phyloP scores from a whole-genome alignment of 2,797 vertebrate genomes.

The Sandelia bainsii region DNA sequence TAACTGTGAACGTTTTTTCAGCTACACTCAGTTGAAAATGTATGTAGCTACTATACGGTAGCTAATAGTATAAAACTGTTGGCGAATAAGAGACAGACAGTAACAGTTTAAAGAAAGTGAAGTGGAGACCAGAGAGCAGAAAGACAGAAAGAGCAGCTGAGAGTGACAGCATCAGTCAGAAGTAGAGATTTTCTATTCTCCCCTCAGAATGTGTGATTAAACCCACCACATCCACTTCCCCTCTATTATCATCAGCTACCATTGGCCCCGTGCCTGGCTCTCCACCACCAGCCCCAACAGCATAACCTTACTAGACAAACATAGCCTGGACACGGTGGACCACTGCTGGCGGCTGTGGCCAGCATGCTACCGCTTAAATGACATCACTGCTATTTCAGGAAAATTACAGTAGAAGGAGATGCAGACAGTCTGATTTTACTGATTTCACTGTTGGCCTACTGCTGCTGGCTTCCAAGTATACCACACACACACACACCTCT shows the following conservation, averaged over 20 bases:
- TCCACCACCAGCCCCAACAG: constrained; percentile 53
- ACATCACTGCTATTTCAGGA: constrained; percentile 82
- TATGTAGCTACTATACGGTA: no score
- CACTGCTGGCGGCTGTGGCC: constrained; percentile 62
- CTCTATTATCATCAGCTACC: constrained; percentile 69
- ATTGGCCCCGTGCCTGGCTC: constrained; percentile 52
- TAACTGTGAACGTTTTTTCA: not conserved
- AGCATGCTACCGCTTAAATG: constrained; percentile 68
- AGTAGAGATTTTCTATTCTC: constrained; percentile 38
- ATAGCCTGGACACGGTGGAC: constrained; percentile 48
- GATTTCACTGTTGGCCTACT: constrained; percentile 75
- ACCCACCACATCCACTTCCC: constrained; percentile 79
- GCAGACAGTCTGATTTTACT: constrained; percentile 79
- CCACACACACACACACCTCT: constrained; percentile 38
- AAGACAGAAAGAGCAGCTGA: constrained; percentile 7
- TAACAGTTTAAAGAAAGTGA: constrained; percentile 10
- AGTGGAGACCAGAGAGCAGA: constrained; percentile 22
- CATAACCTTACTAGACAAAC: constrained; percentile 76
- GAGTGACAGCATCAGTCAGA: constrained; percentile 53
- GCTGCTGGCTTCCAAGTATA: constrained; percentile 59
- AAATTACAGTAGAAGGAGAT: constrained; percentile 76
- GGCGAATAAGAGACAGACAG: constrained; percentile 1
- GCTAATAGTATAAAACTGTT: no score
- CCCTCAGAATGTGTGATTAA: constrained; percentile 64
- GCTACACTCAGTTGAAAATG: no score